Evolutionary conservation across 92 coral and sea anemone species (phyloP), one percentile per base, ranked within the genome.

Genomic region (Siderastrea siderea): DNA sequence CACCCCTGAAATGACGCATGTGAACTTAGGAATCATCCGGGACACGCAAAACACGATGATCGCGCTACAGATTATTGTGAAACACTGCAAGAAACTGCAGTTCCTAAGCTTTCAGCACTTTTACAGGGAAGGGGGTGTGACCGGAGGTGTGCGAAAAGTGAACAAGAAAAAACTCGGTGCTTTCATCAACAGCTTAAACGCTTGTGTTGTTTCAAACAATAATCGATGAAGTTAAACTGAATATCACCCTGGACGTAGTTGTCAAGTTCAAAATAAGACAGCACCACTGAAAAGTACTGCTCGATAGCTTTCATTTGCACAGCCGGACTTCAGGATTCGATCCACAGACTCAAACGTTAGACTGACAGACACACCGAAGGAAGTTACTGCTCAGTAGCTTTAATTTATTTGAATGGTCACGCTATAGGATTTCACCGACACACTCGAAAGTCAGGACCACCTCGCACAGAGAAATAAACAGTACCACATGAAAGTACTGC

Each of bases 91-190:
- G 50, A 77, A 75, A 43, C 72, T 95, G 14, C 89, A 91, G 89
- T 93, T 93, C 80, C 81, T 95, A 14, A 93, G 96, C 47, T 95
- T 95, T 79, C 98, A 95, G 78, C 98, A 95, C 71, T 90, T 82
- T 57, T 77, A 91, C 83, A 88, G 81, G 58, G 87, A 87, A 16
- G 69, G 75, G 67, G 77, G 49, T 50, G 89, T 80, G 15, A 68
- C 86, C 10, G 96, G 91, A 14, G 94, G 98, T 8, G 85, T 86
- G 3, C 93, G 90, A 46, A 93, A 95, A 65, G 90, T 95, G 44
- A 82, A 90, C 19, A 95, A 95, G 87, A 95, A 79, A 71, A 90
- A 85, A 58, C 96, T 95, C 15, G 79, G 91, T 5, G 92, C 92
- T 5, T 95, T 93, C 78, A 89, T 95, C 38, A 90, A 84, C 6